Evolutionary conservation across 1,140 invertebrate genomes (phyloP).

Genomic region (Phenacoccus solenopsis): DNA sequence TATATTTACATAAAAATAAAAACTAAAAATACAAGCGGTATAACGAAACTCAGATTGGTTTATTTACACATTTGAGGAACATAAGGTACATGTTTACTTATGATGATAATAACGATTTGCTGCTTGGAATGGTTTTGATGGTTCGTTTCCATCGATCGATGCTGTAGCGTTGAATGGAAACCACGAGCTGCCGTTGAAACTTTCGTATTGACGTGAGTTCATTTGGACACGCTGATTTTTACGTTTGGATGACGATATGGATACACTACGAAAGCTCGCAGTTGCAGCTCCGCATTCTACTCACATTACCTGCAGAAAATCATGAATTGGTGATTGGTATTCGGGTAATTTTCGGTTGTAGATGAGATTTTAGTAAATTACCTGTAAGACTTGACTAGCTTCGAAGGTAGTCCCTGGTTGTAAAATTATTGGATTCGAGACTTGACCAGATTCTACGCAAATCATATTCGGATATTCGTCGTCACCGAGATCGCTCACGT

Average conservation of each 20-base stretch:
- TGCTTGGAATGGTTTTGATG: slow-evolving; percentile 2
- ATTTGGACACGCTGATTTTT: slow-evolving; percentile 16
- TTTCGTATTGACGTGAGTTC: slow-evolving; percentile 28
- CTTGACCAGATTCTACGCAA: slow-evolving; percentile 85
- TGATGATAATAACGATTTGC: slow-evolving; percentile 33
- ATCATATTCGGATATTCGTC: slow-evolving; percentile 92
- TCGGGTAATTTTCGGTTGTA: not conserved
- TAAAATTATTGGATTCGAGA: slow-evolving; percentile 69
- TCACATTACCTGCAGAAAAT: slow-evolving; percentile 36
- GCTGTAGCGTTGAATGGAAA: slow-evolving; percentile 13
- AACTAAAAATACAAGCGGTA: not conserved
- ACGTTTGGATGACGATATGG: slow-evolving; percentile 26
- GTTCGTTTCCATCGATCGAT: slow-evolving; percentile 19
- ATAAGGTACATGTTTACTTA: slow-evolving; percentile 39
- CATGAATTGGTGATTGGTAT: not conserved
- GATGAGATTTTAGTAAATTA: slow-evolving; percentile 29
- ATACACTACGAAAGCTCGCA: slow-evolving; percentile 28
- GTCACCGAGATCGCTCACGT: slow-evolving; percentile 86
- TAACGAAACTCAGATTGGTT: not conserved
- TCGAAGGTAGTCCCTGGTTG: slow-evolving; percentile 76
- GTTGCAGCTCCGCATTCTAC: slow-evolving; percentile 26
- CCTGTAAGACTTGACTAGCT: slow-evolving; percentile 73
- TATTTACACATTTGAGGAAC: slow-evolving; percentile 39
- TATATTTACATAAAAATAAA: not conserved
- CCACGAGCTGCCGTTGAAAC: slow-evolving; percentile 19